Evolutionary conservation across 2,797 vertebrate genomes (phyloP).

Genomic region (Aldrovandia affinis): DNA sequence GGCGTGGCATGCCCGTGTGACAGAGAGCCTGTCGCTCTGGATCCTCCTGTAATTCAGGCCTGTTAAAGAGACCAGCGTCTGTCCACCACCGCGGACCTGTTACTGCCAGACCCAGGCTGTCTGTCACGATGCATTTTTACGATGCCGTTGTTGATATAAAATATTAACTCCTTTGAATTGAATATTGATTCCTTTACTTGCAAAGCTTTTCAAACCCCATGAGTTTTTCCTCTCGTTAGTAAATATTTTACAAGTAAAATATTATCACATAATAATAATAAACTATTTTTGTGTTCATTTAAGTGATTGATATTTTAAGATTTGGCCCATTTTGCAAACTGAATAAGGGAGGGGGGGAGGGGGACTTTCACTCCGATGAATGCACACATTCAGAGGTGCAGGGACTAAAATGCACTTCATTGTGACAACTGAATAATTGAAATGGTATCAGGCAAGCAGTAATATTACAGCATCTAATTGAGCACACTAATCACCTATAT

Average conservation of each 20-base stretch:
- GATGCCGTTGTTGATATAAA: too few relatives aligned
- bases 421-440: constrained; percentile 11
- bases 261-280: neutral
- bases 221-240: too few relatives aligned
- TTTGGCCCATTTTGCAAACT: neutral
- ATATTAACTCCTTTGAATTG: too few relatives aligned
- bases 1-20: neutral
- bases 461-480: constrained; percentile 55
- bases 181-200: too few relatives aligned
- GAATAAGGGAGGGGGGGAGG: neutral
- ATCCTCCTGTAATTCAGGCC: neutral
- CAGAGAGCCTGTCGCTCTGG: neutral
- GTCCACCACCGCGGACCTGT: neutral
- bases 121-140: too few relatives aligned
- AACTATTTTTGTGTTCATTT: neutral
- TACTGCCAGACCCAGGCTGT: too few relatives aligned
- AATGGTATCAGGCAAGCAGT: constrained; percentile 32
- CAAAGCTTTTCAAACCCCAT: too few relatives aligned
- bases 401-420: neutral
- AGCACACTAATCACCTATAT: constrained; percentile 51
- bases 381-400: neutral
- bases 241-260: neutral
- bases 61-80: neutral
- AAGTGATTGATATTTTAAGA: neutral
- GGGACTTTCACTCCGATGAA: neutral